Conservation (phyloP, 53 echinoderm and acorn worm species). For the Astropecten irregularis region DNA sequence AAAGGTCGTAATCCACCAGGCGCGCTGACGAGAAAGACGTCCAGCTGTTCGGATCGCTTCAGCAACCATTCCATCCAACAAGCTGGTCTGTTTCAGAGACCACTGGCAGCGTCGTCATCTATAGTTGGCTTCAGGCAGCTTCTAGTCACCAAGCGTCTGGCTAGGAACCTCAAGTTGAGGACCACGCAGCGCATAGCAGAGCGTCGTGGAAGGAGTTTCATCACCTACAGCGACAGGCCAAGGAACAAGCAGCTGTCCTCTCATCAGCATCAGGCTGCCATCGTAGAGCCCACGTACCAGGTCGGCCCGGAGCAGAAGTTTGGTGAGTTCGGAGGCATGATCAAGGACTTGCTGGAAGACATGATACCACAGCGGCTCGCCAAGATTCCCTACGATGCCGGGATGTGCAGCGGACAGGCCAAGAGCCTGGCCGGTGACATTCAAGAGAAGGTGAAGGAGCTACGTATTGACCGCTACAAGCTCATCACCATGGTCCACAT, state of each 20-base stretch:
- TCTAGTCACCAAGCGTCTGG: conserved; percentile 72
- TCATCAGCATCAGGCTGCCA: background rate
- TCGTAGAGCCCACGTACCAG: conserved; percentile 73
- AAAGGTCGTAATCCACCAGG: conserved; percentile 3
- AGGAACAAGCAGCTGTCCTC: background rate
- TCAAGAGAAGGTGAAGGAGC: conserved; percentile 70
- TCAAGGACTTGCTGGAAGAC: conserved; percentile 59
- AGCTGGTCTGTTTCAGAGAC: background rate
- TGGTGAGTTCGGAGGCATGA: conserved; percentile 43
- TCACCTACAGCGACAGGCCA: conserved; percentile 70
- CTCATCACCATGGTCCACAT: conserved; percentile 73
- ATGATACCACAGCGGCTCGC: conserved; percentile 45
- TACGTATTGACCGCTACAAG: conserved; percentile 74
- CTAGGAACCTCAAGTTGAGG: conserved; percentile 69
- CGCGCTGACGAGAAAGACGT: background rate
- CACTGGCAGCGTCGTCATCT: background rate
- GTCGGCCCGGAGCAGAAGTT: conserved; percentile 64
- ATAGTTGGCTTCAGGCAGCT: conserved; percentile 64
- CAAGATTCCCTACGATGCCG: conserved; percentile 61
- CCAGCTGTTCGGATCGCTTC: conserved; percentile 18
- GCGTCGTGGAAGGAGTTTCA: conserved; percentile 59
- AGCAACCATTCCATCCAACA: background rate
- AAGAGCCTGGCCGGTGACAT: conserved; percentile 65
- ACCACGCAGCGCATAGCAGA: conserved; percentile 69
- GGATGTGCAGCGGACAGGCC: conserved; percentile 58